These are phyloP conservation scores for Lepidotrigona ventralis DNA, from an alignment of 1,140 invertebrate species.

Conservation along the genomic window DNA sequence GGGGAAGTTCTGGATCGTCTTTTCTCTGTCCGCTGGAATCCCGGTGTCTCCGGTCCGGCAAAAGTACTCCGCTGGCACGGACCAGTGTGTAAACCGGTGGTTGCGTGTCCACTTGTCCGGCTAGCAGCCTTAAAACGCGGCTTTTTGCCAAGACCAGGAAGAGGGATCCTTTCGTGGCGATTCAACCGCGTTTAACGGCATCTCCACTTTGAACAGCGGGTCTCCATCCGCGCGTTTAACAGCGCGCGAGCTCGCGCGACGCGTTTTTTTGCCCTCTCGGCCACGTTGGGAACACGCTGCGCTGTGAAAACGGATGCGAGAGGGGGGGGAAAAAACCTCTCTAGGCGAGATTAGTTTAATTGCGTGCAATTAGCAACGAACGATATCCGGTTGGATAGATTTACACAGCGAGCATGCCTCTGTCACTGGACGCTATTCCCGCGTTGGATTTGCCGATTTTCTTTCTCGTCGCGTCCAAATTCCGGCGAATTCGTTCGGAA, in stretches of 20 bases:
- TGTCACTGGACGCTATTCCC: too few relatives aligned
- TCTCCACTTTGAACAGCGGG: too few relatives aligned
- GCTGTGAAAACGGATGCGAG: background rate
- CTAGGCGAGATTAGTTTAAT: conserved; percentile 2
- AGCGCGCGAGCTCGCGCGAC: background rate
- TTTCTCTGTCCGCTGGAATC: conserved; percentile 48
- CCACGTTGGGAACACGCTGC: too few relatives aligned
- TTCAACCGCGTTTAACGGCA: conserved; percentile 3
- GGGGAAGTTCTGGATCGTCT: conserved; percentile 50
- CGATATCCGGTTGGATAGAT: background rate
- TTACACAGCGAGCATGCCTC: background rate
- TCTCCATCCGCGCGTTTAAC: background rate
- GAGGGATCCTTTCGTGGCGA: conserved; percentile 25
- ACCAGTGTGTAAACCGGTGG: conserved; percentile 30
- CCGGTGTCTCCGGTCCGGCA: conserved; percentile 30
- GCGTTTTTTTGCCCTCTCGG: background rate
- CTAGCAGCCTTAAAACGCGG: conserved; percentile 34
- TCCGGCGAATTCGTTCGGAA: too few relatives aligned
- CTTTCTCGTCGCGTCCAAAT: too few relatives aligned
- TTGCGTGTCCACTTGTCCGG: conserved; percentile 49
- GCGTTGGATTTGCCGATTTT: background rate
- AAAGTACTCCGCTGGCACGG: conserved; percentile 55
- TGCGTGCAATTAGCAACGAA: background rate
- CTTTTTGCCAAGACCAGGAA: conserved; percentile 55
- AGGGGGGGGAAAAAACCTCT: background rate